phyloP scores from a whole-genome alignment of 2,113 vertebrate species.

The Aleadryas rufinucha region DNA sequence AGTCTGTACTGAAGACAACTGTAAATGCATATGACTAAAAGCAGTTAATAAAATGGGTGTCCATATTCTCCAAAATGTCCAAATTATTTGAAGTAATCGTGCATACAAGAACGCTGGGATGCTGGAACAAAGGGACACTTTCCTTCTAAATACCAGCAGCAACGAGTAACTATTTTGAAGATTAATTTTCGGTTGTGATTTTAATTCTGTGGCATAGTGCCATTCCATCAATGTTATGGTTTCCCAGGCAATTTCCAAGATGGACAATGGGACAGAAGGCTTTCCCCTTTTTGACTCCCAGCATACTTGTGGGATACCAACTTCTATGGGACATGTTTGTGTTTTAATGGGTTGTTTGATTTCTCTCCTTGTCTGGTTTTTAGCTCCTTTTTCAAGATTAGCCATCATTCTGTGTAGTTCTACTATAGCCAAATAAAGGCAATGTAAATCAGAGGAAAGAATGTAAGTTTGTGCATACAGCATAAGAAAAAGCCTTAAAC shows the following conservation, averaged over 20 bases:
- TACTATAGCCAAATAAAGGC: background rate
- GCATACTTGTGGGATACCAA: background rate
- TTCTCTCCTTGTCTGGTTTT: background rate
- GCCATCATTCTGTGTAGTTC: background rate
- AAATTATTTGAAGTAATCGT: background rate
- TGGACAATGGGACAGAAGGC: background rate
- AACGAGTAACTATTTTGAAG: background rate
- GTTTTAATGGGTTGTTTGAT: background rate
- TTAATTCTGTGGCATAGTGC: background rate
- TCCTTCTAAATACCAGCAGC: background rate
- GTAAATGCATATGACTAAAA: background rate
- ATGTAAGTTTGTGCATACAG: background rate
- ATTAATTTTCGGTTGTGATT: background rate
- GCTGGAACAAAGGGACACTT: background rate
- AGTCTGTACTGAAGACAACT: background rate
- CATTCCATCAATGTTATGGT: background rate
- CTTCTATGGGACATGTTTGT: background rate
- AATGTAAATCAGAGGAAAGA: conserved; percentile 3
- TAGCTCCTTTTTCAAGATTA: background rate
- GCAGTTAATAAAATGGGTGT: background rate
- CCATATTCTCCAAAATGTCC: background rate
- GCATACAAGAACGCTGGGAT: background rate
- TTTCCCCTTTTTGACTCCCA: background rate
- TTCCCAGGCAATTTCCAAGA: background rate
- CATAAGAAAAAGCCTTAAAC: background rate